A percentile compares a stretch with the other conserved stretches of the same genome.
These are phyloP conservation scores for Avahi laniger DNA, from an alignment of 2,797 vertebrate genomes.

Conservation along the genomic window DNA sequence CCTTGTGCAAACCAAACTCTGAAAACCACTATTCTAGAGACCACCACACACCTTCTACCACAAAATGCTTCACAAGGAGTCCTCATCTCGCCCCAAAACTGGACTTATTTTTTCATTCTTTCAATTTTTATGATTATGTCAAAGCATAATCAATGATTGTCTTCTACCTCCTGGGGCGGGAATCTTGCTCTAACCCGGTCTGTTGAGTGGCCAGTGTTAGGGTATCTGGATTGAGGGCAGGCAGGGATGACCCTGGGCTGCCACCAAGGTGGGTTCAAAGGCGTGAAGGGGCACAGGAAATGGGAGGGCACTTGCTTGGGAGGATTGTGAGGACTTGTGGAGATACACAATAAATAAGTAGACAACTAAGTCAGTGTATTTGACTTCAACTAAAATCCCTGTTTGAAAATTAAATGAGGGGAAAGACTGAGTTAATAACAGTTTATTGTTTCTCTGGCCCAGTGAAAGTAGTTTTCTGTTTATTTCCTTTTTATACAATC, in stretches of 20 bases:
- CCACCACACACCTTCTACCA: background rate
- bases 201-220: background rate
- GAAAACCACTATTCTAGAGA: background rate
- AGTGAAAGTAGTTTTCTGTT: conserved; percentile 54
- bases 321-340: background rate
- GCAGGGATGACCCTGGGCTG: background rate
- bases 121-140: background rate
- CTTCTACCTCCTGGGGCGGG: background rate
- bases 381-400: background rate
- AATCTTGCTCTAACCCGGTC: background rate
- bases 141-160: background rate
- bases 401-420: conserved; percentile 1
- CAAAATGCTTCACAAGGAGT: too few species aligned
- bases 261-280: background rate
- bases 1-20: background rate
- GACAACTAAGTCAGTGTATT: background rate
- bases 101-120: background rate
- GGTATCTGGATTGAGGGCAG: background rate
- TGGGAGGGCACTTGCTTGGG: background rate
- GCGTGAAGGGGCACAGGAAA: background rate
- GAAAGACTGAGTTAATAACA: background rate
- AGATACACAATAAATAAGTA: background rate
- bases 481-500: conserved; percentile 57
- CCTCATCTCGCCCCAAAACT: background rate
- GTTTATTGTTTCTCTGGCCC: background rate